Evolutionary conservation across 2,113 vertebrate genomes (phyloP).

Genomic region (Garra rufa): DNA sequence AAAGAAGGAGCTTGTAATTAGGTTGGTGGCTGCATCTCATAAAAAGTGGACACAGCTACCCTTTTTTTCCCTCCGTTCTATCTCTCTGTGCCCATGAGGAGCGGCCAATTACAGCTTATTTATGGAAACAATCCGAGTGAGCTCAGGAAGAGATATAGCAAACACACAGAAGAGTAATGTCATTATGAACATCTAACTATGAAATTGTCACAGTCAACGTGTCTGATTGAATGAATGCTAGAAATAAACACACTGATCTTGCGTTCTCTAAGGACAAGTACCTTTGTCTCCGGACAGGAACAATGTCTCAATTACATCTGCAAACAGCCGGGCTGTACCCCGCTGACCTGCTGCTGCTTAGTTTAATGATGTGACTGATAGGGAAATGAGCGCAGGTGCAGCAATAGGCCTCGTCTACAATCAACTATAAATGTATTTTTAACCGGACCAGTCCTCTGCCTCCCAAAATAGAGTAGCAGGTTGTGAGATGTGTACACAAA

Average conservation of each 20-base stretch:
- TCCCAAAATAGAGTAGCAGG: background rate
- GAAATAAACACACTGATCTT: conserved; percentile 19
- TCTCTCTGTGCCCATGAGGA: conserved; percentile 29
- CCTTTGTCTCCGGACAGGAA: conserved; percentile 28
- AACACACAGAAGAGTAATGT: conserved; percentile 13
- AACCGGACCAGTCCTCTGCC: background rate
- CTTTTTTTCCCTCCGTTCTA: background rate
- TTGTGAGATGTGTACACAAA: conserved; percentile 5
- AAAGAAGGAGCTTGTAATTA: conserved; percentile 46
- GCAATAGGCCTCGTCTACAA: background rate
- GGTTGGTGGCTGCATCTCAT: conserved; percentile 35
- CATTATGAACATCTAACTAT: conserved; percentile 27
- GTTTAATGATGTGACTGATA: conserved; percentile 34
- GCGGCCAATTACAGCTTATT: conserved; percentile 11
- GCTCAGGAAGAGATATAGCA: background rate
- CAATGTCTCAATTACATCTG: conserved; percentile 26
- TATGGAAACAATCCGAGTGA: conserved; percentile 24
- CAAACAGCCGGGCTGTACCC: background rate
- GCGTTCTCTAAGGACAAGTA: conserved; percentile 18
- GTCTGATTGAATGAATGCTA: conserved; percentile 39
- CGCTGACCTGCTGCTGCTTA: conserved; percentile 9
- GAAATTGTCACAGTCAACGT: conserved; percentile 9
- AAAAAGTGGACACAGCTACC: conserved; percentile 28
- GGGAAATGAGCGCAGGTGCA: background rate
- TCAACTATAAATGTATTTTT: conserved; percentile 32